Conservation (phyloP, 1,140 invertebrate genomes). For the Drosophila lini region DNA sequence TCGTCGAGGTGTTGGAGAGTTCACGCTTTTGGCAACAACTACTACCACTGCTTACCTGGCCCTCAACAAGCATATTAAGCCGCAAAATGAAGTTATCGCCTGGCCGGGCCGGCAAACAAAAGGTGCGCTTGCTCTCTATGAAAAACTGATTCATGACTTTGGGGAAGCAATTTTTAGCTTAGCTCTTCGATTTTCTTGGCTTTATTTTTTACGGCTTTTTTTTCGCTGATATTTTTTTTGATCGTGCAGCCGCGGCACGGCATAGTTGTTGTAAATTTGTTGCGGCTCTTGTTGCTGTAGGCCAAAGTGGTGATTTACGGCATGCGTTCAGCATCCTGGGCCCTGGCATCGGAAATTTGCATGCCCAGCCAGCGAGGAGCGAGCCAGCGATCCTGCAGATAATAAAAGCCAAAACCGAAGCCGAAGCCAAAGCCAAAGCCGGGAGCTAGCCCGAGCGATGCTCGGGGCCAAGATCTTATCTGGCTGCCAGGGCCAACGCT, state of each 20-base stretch:
- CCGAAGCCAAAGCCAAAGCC: constrained; percentile 6
- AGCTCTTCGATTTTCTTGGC: constrained; percentile 31
- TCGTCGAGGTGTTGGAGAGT: constrained; percentile 77
- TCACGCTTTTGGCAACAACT: constrained; percentile 73
- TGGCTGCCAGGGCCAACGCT: constrained; percentile 70
- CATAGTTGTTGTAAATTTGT: constrained; percentile 83
- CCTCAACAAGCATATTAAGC: constrained; percentile 82
- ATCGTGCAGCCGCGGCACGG: constrained; percentile 74
- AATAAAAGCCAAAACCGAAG: constrained; percentile 64
- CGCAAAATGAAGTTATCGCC: constrained; percentile 80
- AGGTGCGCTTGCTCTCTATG: constrained; percentile 64
- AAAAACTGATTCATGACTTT: constrained; percentile 80
- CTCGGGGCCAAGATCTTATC: constrained; percentile 68
- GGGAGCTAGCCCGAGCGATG: constrained; percentile 37
- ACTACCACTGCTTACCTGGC: constrained; percentile 69
- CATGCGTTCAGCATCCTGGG: constrained; percentile 67
- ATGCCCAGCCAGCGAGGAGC: constrained; percentile 61
- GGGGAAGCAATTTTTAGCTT: constrained; percentile 41
- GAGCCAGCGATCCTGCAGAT: constrained; percentile 71
- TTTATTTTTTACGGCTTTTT: constrained; percentile 1
- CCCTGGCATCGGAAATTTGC: constrained; percentile 77
- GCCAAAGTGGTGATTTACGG: constrained; percentile 76
- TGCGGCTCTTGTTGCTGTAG: constrained; percentile 65
- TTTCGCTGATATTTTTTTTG: constrained; percentile 31
- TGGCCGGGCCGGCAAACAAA: constrained; percentile 61